These are phyloP conservation scores for Lutra lutra DNA, from an alignment of 2,797 vertebrate species.

Conservation along the genomic window DNA sequence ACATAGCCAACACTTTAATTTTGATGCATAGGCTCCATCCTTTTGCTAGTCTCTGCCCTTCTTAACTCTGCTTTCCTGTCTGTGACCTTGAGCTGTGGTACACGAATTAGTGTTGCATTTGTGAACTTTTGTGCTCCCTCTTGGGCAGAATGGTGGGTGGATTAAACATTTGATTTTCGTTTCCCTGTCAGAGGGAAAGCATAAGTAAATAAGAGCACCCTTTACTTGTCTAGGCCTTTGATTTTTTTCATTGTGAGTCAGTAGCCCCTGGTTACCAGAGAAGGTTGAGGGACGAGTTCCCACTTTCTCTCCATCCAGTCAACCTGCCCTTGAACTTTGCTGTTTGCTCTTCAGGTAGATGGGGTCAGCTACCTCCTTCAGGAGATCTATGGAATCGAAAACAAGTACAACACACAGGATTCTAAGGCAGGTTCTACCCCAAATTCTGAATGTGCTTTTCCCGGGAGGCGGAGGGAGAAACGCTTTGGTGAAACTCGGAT, in stretches of 20 bases:
- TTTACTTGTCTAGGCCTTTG: not conserved
- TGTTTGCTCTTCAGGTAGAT: slow-evolving; percentile 90
- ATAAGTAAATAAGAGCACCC: not conserved
- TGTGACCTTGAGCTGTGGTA: not conserved
- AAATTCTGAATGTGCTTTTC: not conserved
- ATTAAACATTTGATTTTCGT: not conserved
- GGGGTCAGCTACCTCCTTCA: slow-evolving; percentile 99
- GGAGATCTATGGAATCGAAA: slow-evolving; percentile 99
- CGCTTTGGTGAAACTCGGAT: not conserved
- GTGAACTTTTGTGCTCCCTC: not conserved
- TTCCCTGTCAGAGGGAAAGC: slow-evolving; percentile 10
- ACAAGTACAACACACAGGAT: slow-evolving; percentile 98
- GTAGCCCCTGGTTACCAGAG: not conserved
- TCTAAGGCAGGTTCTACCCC: slow-evolving; percentile 88
- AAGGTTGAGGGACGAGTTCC: not conserved
- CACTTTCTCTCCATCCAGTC: not conserved
- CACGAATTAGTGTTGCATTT: not conserved
- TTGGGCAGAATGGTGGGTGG: not conserved
- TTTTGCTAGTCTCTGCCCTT: not conserved
- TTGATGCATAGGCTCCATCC: not conserved
- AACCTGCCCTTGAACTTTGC: slow-evolving; percentile 48
- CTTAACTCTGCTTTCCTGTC: not conserved
- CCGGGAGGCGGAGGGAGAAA: not conserved
- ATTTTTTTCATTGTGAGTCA: not conserved
- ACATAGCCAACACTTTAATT: not conserved